Evolutionary conservation across 2,797 vertebrate species (phyloP).

Genomic region (Lacerta viridis): DNA sequence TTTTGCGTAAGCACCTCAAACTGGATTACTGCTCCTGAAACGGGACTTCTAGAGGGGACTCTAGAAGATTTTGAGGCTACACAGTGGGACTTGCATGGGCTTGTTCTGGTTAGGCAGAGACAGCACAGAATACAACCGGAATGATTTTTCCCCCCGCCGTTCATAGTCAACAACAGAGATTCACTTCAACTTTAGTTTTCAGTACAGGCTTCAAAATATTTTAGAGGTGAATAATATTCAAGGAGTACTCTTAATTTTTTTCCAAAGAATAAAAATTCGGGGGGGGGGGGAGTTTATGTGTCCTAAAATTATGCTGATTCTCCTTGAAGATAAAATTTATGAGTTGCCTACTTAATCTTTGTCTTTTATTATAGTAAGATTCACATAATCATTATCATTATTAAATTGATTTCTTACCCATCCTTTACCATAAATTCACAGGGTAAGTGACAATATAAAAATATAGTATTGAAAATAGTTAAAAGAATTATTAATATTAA

Average conservation of each 20-base stretch:
- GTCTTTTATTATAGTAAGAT: constrained; percentile 1
- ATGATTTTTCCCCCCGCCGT: neutral
- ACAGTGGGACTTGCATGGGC: too few relatives aligned
- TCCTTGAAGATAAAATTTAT: neutral
- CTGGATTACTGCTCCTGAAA: neutral
- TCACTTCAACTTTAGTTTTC: neutral
- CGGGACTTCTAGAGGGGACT: too few relatives aligned
- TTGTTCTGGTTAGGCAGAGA: neutral
- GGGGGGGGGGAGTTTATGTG: neutral
- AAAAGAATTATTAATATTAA: too few relatives aligned
- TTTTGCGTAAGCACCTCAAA: neutral
- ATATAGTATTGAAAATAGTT: too few relatives aligned
- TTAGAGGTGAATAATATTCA: neutral
- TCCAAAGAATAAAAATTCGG: neutral
- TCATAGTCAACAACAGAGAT: neutral
- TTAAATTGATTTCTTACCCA: too few relatives aligned
- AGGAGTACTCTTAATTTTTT: neutral
- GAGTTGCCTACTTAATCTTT: neutral
- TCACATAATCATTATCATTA: neutral
- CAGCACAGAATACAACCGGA: too few relatives aligned
- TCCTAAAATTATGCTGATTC: neutral
- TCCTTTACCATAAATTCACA: too few relatives aligned
- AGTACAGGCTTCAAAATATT: neutral
- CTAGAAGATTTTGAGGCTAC: too few relatives aligned
- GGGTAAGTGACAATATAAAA: too few relatives aligned